phyloP scores from a whole-genome alignment of 2,888 invertebrate species.

The Drosophila nr. perissopoda region DNA sequence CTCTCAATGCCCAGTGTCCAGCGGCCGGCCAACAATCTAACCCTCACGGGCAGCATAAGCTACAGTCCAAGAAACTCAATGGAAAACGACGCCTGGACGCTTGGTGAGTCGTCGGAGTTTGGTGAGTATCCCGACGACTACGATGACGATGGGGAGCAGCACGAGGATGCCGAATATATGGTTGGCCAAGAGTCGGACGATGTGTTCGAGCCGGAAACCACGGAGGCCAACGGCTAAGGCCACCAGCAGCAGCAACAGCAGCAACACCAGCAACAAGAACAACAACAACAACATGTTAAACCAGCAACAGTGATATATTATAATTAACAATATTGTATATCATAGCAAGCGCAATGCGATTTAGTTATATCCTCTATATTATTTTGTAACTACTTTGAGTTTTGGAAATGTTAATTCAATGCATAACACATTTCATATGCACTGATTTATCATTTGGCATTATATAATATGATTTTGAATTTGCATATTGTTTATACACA shows the following conservation, averaged over 20 bases:
- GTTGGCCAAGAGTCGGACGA: conserved; percentile 63
- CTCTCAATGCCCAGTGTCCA: conserved; percentile 46
- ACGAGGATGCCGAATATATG: conserved; percentile 50
- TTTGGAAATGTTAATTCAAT: neutral
- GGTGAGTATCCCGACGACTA: conserved; percentile 71
- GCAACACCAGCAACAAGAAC: neutral
- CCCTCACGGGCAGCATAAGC: conserved; percentile 64
- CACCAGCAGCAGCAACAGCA: neutral
- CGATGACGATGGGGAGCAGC: conserved; percentile 54
- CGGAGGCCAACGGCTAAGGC: conserved; percentile 37
- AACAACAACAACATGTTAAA: conserved; percentile 37
- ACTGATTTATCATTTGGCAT: neutral
- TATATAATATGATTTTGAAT: conserved; percentile 37
- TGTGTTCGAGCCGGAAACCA: conserved; percentile 62
- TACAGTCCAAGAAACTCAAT: conserved; percentile 76
- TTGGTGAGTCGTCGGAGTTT: conserved; percentile 74
- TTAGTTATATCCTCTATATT: conserved; percentile 33
- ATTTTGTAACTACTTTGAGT: conserved; percentile 22
- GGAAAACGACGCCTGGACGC: conserved; percentile 78
- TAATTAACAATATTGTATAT: conserved; percentile 59
- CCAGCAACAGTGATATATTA: conserved; percentile 78
- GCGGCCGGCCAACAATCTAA: conserved; percentile 73
- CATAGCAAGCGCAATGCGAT: conserved; percentile 60
- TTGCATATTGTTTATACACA: conserved; percentile 30
- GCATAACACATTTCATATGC: neutral